Base-by-base conservation (phyloP, 2,888 invertebrate genomes). In the Chesias legatella region DNA sequence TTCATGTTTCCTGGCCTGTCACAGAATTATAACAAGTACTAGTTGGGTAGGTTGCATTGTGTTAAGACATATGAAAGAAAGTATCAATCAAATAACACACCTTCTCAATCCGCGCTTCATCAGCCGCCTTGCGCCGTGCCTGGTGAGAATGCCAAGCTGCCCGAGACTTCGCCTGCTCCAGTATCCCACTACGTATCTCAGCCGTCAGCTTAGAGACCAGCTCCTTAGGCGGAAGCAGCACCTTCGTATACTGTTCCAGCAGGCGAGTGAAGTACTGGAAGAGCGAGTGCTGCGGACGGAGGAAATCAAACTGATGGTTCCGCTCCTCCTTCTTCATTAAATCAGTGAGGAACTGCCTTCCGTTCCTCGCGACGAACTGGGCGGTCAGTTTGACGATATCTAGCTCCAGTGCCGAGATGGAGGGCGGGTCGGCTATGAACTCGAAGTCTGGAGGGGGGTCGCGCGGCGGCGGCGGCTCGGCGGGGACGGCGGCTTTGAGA, bases 211-310 rank as follows among this genome's bases (percentile, higher is more conserved):
- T 93, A 0, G 91, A 89, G 55, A 95, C 91, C 53, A 98, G 86
- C 77, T 97, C 96, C 77, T 98, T 99, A 0, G 98, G 96, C 0
- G 98, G 99, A 65, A 99, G 94, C 3, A 99, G 88, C 9, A 98
- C 94, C 89, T 99, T 99, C 0, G 99, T 99, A 67, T 99, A 99
- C 77, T 99, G 99, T 69, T 99, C 99, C 30, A 99, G 90, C 0
- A 99, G 90, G 64, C 98, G 96, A 0, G 99, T 99, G 72, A 99
- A 99, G 81, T 99, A 99, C 66, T 96, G 97, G 76, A 99, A 99
- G 7, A 99, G 90, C 0, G 98, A 98, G 86, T 99, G 99, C 67
- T 99, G 99, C 0, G 99, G 99, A 1, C 99, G 92, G 2, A 99
- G 89, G 74, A 99, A 99, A 79, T 99, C 99, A 88, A 99, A 99